Evolutionary conservation across 2,888 invertebrate species (phyloP).

Genomic region (Pseudanteris insignis): DNA sequence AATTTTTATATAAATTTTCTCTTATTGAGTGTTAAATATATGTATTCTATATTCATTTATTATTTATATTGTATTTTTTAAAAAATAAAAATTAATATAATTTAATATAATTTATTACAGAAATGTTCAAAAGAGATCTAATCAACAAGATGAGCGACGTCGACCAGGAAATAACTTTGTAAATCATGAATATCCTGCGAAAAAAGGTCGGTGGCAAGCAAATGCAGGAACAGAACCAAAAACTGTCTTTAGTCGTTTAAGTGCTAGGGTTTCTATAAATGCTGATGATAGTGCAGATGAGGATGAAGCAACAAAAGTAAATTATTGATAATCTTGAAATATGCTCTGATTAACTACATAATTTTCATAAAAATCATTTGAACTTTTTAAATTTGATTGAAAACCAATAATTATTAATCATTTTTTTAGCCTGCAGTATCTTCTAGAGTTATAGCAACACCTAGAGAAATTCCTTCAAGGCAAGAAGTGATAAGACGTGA

Average conservation of each 20-base stretch:
- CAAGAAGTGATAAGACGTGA: conserved; percentile 83
- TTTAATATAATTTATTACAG: conserved; percentile 48
- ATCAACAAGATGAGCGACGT: conserved; percentile 62
- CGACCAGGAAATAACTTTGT: conserved; percentile 55
- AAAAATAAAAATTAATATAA: too few relatives aligned
- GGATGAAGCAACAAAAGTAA: conserved; percentile 56
- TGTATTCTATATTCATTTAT: too few relatives aligned
- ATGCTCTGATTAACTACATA: too few relatives aligned
- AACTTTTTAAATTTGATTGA: too few relatives aligned
- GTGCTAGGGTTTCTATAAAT: conserved; percentile 62
- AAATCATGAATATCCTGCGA: conserved; percentile 56
- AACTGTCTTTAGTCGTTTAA: conserved; percentile 64
- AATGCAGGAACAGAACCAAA: conserved; percentile 58
- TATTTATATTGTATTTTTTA: conserved; percentile 1
- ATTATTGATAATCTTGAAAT: too few relatives aligned
- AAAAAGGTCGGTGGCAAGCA: conserved; percentile 60
- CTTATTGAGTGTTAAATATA: too few relatives aligned
- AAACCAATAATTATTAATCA: too few relatives aligned
- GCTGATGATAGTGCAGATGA: conserved; percentile 64
- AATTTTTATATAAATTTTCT: too few relatives aligned
- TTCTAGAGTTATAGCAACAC: conserved; percentile 82
- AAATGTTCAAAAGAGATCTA: conserved; percentile 57
- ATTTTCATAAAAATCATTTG: too few relatives aligned
- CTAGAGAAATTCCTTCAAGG: conserved; percentile 84
- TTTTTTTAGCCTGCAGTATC: conserved; percentile 72